These are phyloP conservation scores for Dinomys branickii DNA, from an alignment of 2,113 vertebrate genomes.

Conservation along the genomic window DNA sequence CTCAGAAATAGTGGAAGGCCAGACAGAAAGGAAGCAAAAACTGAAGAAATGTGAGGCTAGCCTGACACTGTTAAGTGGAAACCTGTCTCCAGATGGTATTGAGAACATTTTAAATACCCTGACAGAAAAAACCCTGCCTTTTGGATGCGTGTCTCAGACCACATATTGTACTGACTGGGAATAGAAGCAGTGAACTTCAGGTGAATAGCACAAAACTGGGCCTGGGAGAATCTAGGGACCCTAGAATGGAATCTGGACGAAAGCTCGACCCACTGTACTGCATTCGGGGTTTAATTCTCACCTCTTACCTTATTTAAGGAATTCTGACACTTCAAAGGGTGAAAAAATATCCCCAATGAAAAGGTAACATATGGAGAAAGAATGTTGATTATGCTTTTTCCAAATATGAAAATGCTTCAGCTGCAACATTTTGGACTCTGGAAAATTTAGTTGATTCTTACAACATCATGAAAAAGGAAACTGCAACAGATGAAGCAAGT, in stretches of 20 bases:
- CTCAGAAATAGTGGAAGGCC: no score
- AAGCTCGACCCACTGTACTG: background rate
- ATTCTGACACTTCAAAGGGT: constrained; percentile 50
- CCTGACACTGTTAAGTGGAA: constrained; percentile 46
- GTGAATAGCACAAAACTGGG: background rate
- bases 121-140: background rate
- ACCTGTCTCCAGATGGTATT: constrained; percentile 59
- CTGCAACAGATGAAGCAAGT: constrained; percentile 21
- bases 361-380: constrained; percentile 66
- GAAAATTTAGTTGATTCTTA: constrained; percentile 61
- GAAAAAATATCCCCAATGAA: constrained; percentile 34
- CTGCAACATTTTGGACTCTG: constrained; percentile 67
- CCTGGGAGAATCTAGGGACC: background rate
- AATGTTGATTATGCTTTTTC: constrained; percentile 69
- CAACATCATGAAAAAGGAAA: constrained; percentile 57
- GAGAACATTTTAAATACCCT: constrained; percentile 62
- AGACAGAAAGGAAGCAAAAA: background rate
- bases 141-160: constrained; percentile 13
- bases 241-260: background rate
- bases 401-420: constrained; percentile 67
- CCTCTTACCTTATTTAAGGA: constrained; percentile 26
- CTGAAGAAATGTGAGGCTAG: background rate
- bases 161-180: constrained; percentile 59
- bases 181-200: constrained; percentile 32
- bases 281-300: background rate